Conservation (phyloP, 2,888 invertebrate species). For the Eupithecia centaureata region DNA sequence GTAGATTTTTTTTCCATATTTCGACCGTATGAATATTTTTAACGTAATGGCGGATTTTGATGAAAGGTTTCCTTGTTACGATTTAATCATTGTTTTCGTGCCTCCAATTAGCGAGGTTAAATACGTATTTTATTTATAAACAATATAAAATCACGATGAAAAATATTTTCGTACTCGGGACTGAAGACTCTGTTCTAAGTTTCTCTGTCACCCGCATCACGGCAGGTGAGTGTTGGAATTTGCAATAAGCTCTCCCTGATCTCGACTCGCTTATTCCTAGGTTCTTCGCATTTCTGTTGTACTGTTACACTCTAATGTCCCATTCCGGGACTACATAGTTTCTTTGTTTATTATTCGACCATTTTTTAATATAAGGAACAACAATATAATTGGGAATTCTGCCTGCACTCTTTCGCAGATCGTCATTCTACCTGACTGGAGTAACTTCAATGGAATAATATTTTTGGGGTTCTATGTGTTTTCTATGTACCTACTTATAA, state of each 20-base stretch:
- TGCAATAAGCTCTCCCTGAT: slow-evolving; percentile 80
- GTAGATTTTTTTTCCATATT: slow-evolving; percentile 73
- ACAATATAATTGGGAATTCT: too few relatives aligned
- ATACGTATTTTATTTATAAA: slow-evolving; percentile 1
- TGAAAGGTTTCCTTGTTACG: slow-evolving; percentile 32
- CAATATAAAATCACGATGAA: too few relatives aligned
- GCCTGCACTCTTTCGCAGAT: too few relatives aligned
- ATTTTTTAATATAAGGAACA: too few relatives aligned
- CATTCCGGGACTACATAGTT: neutral
- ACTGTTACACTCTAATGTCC: neutral
- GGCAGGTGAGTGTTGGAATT: slow-evolving; percentile 74
- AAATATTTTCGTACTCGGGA: too few relatives aligned
- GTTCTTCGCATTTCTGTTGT: slow-evolving; percentile 73
- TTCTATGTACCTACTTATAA: too few relatives aligned
- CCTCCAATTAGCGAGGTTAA: slow-evolving; percentile 21
- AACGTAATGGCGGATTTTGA: slow-evolving; percentile 42
- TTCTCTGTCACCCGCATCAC: slow-evolving; percentile 36
- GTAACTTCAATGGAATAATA: too few relatives aligned
- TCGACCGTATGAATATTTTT: slow-evolving; percentile 71
- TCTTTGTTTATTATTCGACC: neutral
- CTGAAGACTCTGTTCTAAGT: neutral
- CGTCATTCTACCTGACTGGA: too few relatives aligned
- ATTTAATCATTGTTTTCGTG: slow-evolving; percentile 33
- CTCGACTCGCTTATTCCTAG: slow-evolving; percentile 71
- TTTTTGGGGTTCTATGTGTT: too few relatives aligned